A percentile compares a stretch with the other conserved stretches of the same genome.
These are phyloP conservation scores for Cancer borealis DNA, from an alignment of 2,888 invertebrate species.

Conservation along the genomic window DNA sequence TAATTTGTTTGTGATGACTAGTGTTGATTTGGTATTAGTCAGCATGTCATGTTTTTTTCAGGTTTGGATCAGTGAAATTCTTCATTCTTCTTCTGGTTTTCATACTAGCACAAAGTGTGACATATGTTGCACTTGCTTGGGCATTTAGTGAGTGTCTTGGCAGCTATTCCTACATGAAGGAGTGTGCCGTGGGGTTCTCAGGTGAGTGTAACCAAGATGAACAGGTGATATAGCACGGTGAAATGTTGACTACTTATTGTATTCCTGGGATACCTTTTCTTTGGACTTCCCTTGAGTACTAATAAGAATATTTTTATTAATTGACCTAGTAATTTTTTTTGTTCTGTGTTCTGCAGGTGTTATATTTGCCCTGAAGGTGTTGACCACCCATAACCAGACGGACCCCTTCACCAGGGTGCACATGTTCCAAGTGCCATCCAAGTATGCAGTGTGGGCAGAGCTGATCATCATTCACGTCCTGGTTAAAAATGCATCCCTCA, in stretches of 20 bases:
- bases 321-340: background rate
- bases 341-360: conserved; percentile 81
- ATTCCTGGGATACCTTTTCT: background rate
- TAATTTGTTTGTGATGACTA: background rate
- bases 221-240: background rate
- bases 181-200: conserved; percentile 86
- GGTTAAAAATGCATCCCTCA: conserved; percentile 84
- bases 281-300: background rate
- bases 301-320: background rate
- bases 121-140: conserved; percentile 82
- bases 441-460: conserved; percentile 84
- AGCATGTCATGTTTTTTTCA: conserved; percentile 73
- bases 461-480: conserved; percentile 84
- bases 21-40: background rate
- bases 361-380: conserved; percentile 85
- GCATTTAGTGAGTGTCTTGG: conserved; percentile 80
- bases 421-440: conserved; percentile 81
- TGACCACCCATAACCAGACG: conserved; percentile 79
- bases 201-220: conserved; percentile 79
- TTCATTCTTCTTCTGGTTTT: conserved; percentile 82
- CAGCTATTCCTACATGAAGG: conserved; percentile 81
- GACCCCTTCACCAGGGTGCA: conserved; percentile 37
- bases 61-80: conserved; percentile 83
- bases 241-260: background rate
- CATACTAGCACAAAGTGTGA: conserved; percentile 81